A percentile compares a stretch with the other conserved stretches of the same genome.
Evolutionary conservation across 2,797 vertebrate species (phyloP).

Genomic region (Rhinoraja longicauda): DNA sequence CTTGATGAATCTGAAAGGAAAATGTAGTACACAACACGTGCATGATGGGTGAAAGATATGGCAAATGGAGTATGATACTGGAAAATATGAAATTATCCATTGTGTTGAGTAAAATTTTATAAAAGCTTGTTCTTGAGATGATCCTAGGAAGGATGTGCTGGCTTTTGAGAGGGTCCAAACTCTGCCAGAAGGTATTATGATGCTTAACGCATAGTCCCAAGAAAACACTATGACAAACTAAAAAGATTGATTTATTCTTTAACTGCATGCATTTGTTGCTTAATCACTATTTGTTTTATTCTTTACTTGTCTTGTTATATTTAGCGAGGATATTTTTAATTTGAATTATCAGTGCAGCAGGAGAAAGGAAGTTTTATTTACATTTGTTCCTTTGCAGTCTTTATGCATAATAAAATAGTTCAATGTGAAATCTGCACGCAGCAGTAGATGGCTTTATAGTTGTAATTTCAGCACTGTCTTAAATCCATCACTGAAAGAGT

Average conservation of each 20-base stretch:
- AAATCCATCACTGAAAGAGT: neutral
- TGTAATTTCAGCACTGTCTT: neutral
- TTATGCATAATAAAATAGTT: slow-evolving; percentile 93
- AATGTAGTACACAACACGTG: too few species aligned
- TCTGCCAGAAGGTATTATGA: neutral
- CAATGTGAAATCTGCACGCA: slow-evolving; percentile 68
- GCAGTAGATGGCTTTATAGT: slow-evolving; percentile 76
- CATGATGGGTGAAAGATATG: too few species aligned
- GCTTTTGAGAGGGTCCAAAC: too few species aligned
- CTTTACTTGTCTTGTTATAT: slow-evolving; percentile 42
- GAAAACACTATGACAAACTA: neutral
- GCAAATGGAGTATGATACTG: too few species aligned
- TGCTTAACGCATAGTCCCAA: neutral
- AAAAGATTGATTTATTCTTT: neutral
- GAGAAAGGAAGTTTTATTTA: slow-evolving; percentile 98
- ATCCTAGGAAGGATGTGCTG: too few species aligned
- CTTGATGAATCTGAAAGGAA: too few species aligned
- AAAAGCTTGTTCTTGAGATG: too few species aligned
- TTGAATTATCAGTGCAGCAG: slow-evolving; percentile 56
- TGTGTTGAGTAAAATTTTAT: too few species aligned
- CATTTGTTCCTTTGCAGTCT: slow-evolving; percentile 99
- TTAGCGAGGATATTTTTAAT: slow-evolving; percentile 76
- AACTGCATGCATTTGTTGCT: neutral
- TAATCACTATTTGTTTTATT: neutral
- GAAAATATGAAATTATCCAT: too few species aligned